Conservation (phyloP, 2,797 vertebrate species). For the Rachycentron canadum region DNA sequence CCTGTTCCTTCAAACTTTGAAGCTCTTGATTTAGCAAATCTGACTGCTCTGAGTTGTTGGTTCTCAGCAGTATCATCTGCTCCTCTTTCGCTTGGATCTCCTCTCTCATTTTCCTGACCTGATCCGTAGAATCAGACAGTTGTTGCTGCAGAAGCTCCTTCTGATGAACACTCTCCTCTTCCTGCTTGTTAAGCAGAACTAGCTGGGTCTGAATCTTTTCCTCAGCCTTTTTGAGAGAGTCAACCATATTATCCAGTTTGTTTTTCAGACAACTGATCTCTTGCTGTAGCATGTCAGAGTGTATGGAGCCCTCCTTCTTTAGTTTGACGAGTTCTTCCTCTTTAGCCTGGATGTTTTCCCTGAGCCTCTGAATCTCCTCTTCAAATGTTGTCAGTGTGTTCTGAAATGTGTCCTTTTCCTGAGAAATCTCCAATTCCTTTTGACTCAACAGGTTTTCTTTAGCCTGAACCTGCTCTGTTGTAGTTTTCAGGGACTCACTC, state of each 20-base stretch:
- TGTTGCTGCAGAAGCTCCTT: conserved; percentile 57
- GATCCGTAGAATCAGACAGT: conserved; percentile 33
- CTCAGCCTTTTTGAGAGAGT: conserved; percentile 54
- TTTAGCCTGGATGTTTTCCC: conserved; percentile 50
- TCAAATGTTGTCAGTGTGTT: conserved; percentile 52
- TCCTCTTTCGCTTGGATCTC: conserved; percentile 59
- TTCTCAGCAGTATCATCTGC: conserved; percentile 55
- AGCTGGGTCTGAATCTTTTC: conserved; percentile 42
- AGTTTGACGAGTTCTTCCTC: conserved; percentile 55
- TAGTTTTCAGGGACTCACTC: conserved; percentile 42
- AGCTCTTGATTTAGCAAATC: conserved; percentile 75
- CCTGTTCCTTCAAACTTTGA: conserved; percentile 71
- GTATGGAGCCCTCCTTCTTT: conserved; percentile 27
- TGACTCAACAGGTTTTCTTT: conserved; percentile 63
- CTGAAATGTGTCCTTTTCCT: conserved; percentile 49
- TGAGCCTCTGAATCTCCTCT: conserved; percentile 70
- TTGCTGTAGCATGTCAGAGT: conserved; percentile 52
- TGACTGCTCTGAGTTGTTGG: conserved; percentile 26
- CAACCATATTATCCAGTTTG: conserved; percentile 9
- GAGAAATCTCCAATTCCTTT: conserved; percentile 61
- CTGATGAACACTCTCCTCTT: conserved; percentile 47
- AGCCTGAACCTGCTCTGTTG: conserved; percentile 56
- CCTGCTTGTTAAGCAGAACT: conserved; percentile 31
- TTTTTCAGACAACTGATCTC: conserved; percentile 55
- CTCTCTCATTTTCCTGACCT: conserved; percentile 45